Conservation (phyloP, 2,113 vertebrate genomes). For the Equus przewalskii region DNA sequence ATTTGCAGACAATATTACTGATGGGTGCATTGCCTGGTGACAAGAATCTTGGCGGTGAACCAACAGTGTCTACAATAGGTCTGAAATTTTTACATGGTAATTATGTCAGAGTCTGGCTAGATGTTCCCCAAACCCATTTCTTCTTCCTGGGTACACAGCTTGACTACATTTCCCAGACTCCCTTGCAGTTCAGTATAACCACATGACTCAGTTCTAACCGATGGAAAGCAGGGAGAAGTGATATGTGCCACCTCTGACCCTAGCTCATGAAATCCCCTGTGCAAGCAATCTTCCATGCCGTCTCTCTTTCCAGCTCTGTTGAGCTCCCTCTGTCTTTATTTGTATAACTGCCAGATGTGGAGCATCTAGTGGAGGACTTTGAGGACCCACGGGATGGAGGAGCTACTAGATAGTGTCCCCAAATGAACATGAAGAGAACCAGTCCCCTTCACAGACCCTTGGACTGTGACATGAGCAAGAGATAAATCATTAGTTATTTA, state of each 20-base stretch:
- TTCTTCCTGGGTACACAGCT: not conserved
- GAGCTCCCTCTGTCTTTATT: not conserved
- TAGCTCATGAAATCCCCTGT: not conserved
- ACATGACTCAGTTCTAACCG: conserved; percentile 5
- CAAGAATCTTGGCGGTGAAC: conserved; percentile 14
- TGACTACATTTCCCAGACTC: conserved; percentile 40
- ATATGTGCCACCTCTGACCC: not conserved
- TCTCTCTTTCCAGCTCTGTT: not conserved
- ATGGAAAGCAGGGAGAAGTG: not conserved
- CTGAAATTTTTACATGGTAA: conserved; percentile 34
- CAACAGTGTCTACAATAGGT: not conserved
- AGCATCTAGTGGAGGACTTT: not conserved
- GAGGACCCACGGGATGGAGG: not conserved
- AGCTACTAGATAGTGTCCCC: not conserved
- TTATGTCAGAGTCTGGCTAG: conserved; percentile 8
- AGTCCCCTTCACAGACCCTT: not conserved
- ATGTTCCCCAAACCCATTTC: not conserved
- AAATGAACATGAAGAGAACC: not conserved
- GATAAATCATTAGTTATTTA: not conserved
- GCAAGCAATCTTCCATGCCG: not conserved
- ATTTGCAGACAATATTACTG: not conserved
- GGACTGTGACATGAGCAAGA: not conserved
- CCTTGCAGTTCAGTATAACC: not conserved
- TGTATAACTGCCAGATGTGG: not conserved
- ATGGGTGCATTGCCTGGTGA: not conserved